Evolutionary conservation across 2,797 vertebrate genomes (phyloP).

Genomic region (Pipistrellus kuhlii): DNA sequence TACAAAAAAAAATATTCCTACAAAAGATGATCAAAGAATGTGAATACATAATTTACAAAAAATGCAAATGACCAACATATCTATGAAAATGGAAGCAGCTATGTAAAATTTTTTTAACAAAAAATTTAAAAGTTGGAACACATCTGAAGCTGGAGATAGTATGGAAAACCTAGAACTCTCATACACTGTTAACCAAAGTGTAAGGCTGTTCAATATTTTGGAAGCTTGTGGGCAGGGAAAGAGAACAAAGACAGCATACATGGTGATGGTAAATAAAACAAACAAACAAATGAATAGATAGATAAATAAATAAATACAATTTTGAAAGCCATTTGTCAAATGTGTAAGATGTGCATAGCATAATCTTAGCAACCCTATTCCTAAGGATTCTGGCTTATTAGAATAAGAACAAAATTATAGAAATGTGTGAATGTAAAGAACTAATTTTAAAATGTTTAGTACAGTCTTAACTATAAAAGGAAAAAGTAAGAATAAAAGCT

Average conservation of each 20-base stretch:
- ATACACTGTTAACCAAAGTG: neutral
- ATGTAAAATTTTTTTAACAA: neutral
- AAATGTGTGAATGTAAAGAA: neutral
- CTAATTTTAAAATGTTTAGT: neutral
- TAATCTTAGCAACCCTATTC: neutral
- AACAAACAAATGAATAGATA: no score
- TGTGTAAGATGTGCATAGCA: neutral
- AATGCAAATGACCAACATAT: neutral
- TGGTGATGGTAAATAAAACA: no score
- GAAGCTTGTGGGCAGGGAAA: no score
- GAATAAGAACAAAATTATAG: neutral
- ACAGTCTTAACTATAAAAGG: neutral
- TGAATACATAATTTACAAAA: neutral
- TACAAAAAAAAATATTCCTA: neutral
- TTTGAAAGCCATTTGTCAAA: neutral
- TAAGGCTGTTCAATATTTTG: neutral
- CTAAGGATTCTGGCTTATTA: neutral
- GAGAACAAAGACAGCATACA: no score
- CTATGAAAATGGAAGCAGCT: neutral
- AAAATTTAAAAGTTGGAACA: neutral
- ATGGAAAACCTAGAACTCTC: neutral
- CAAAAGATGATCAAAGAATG: neutral
- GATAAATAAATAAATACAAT: no score
- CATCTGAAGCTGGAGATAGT: neutral
- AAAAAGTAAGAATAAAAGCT: neutral